Percentiles rank a stretch among this genome's conserved stretches.
These are phyloP conservation scores for Acomys russatus DNA, from an alignment of 2,797 vertebrate species.

Conservation along the genomic window DNA sequence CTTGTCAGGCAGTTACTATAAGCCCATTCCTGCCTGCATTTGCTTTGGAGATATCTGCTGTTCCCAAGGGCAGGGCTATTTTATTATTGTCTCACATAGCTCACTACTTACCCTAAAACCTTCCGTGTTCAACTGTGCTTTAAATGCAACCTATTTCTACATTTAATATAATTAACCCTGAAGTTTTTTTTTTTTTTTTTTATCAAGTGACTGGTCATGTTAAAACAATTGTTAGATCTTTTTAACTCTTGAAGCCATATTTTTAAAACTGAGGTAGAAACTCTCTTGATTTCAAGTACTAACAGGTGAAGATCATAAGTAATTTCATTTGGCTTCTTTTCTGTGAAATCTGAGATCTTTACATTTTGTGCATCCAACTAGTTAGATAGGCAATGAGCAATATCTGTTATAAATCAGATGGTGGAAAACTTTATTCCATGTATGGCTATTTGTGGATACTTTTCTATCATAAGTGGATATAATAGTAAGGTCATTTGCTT, in stretches of 20 bases:
- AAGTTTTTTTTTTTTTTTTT: neutral
- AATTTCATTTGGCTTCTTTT: constrained; percentile 60
- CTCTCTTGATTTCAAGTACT: neutral
- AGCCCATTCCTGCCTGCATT: constrained; percentile 76
- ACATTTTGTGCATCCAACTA: neutral
- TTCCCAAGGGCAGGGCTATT: constrained; percentile 71
- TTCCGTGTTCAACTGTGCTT: constrained; percentile 39
- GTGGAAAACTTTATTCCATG: constrained; percentile 25
- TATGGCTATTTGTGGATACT: neutral
- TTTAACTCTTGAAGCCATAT: neutral
- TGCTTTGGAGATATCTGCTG: constrained; percentile 83
- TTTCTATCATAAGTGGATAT: neutral
- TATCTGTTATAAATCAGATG: constrained; percentile 18
- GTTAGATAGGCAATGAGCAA: constrained; percentile 43
- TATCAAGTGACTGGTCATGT: neutral
- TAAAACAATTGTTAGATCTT: neutral
- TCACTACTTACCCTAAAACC: constrained; percentile 65
- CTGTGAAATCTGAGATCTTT: constrained; percentile 51
- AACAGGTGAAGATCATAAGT: neutral
- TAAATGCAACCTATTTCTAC: neutral
- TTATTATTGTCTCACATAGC: constrained; percentile 77
- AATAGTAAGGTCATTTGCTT: constrained; percentile 27
- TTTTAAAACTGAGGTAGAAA: constrained; percentile 35
- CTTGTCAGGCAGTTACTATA: constrained; percentile 72
- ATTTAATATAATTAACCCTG: constrained; percentile 42